Evolutionary conservation across 1,140 invertebrate species (phyloP).

Genomic region (Zaprionus inermis): DNA sequence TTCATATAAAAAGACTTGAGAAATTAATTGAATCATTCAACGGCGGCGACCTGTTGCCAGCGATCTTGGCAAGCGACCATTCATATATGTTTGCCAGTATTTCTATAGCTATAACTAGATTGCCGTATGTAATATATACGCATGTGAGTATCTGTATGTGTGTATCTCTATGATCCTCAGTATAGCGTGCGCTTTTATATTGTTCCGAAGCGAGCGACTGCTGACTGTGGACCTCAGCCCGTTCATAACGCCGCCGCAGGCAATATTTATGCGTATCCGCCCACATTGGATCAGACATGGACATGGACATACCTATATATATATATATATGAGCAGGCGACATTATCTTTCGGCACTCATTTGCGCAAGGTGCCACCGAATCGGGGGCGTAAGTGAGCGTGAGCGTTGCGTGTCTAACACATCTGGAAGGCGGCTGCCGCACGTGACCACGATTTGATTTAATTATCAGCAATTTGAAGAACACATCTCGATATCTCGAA

Average conservation of each 20-base stretch:
- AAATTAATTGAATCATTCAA: slow-evolving; percentile 81
- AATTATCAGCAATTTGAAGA: slow-evolving; percentile 72
- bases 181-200: slow-evolving; percentile 47
- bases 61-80: slow-evolving; percentile 57
- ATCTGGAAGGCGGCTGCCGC: slow-evolving; percentile 52
- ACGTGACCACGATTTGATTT: slow-evolving; percentile 65
- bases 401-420: slow-evolving; percentile 27
- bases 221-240: slow-evolving; percentile 20
- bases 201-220: slow-evolving; percentile 51
- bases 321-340: slow-evolving; percentile 39
- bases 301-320: background rate
- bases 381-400: slow-evolving; percentile 35
- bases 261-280: slow-evolving; percentile 40
- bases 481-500: slow-evolving; percentile 42
- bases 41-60: slow-evolving; percentile 75
- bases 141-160: slow-evolving; percentile 3
- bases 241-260: slow-evolving; percentile 8
- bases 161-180: slow-evolving; percentile 22
- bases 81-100: slow-evolving; percentile 26
- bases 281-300: slow-evolving; percentile 23
- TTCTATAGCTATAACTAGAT: slow-evolving; percentile 16
- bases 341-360: slow-evolving; percentile 57
- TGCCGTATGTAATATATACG: slow-evolving; percentile 28
- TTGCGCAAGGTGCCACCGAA: slow-evolving; percentile 59
- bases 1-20: slow-evolving; percentile 75